These are phyloP conservation scores for Leucosticte australis DNA, from an alignment of 2,113 vertebrate species.

Conservation along the genomic window DNA sequence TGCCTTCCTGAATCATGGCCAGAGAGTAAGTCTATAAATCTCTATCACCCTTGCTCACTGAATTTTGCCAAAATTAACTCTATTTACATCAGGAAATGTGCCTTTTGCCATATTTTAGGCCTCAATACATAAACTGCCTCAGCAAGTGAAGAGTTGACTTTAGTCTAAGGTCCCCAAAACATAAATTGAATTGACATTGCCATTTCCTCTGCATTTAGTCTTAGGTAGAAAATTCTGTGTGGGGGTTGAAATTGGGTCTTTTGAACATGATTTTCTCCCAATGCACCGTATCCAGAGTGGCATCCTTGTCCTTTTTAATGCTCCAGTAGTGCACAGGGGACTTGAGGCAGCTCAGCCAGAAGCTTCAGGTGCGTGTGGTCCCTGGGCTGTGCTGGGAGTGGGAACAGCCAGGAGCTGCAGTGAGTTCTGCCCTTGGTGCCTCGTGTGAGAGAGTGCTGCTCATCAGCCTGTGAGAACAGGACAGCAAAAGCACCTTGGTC, in stretches of 20 bases:
- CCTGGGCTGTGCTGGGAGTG: accelerated
- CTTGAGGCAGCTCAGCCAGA: neutral
- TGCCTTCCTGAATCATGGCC: constrained; percentile 41
- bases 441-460: accelerated
- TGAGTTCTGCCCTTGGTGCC: neutral
- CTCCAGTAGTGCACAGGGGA: accelerated
- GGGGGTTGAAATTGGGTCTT: neutral
- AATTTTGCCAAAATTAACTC: constrained; percentile 35
- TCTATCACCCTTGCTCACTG: neutral
- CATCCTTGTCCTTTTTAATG: neutral
- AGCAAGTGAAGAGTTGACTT: neutral
- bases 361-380: neutral
- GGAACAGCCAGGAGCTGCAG: accelerated
- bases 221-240: neutral
- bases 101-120: neutral
- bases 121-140: neutral
- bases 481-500: neutral
- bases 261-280: neutral
- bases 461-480: neutral
- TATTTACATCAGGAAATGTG: neutral
- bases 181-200: neutral
- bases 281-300: neutral
- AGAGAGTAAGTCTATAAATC: constrained; percentile 47
- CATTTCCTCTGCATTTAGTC: neutral
- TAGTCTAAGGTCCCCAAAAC: neutral